Percentiles rank a stretch among this genome's conserved stretches.
Evolutionary conservation across 2,888 invertebrate species (phyloP).

Genomic region (Machimus rusticus): DNA sequence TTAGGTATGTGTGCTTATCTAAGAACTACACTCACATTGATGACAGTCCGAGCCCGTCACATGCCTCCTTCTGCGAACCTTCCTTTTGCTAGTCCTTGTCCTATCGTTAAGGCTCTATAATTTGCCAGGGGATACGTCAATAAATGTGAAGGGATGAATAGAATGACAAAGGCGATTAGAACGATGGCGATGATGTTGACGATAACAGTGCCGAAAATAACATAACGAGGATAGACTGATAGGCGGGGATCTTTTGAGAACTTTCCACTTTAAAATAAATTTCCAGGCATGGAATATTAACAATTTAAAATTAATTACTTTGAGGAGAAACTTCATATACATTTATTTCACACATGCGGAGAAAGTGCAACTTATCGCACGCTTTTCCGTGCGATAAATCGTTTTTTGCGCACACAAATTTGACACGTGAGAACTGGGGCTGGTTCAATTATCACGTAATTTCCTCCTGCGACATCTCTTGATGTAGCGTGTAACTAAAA

Average conservation of each 20-base stretch:
- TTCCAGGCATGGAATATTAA: background rate
- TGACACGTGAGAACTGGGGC: too few relatives aligned
- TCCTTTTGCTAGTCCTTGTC: background rate
- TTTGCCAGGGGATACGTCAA: background rate
- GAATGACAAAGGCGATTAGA: background rate
- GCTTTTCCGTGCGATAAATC: too few relatives aligned
- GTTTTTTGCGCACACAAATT: too few relatives aligned
- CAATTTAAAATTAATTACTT: background rate
- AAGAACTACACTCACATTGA: background rate
- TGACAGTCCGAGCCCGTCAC: background rate
- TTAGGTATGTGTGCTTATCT: background rate
- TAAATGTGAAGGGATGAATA: background rate
- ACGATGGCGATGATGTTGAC: background rate
- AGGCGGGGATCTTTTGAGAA: background rate
- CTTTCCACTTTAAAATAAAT: background rate
- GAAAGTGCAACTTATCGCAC: too few relatives aligned
- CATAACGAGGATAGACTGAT: background rate
- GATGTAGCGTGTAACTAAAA: too few relatives aligned
- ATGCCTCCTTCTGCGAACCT: background rate
- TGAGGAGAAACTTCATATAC: background rate
- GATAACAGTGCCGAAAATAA: background rate
- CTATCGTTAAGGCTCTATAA: background rate
- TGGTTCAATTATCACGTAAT: too few relatives aligned
- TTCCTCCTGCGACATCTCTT: too few relatives aligned
- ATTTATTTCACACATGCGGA: too few relatives aligned